Conservation (phyloP, 2,113 vertebrate species). For the Vidua macroura region DNA sequence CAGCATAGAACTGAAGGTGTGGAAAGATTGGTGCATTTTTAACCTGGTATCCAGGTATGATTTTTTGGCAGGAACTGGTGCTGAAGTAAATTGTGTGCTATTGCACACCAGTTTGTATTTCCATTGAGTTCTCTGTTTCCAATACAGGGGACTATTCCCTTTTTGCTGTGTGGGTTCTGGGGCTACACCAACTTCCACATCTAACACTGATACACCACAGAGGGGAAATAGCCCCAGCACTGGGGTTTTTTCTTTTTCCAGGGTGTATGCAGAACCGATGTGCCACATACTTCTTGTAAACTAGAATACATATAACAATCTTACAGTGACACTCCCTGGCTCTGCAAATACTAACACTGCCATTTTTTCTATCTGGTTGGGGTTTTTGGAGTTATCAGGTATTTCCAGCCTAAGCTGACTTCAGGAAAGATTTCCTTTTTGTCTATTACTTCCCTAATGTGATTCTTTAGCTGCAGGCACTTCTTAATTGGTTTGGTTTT, state of each 20-base stretch:
- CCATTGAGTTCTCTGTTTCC: background rate
- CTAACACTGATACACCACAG: background rate
- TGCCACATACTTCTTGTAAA: background rate
- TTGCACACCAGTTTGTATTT: background rate
- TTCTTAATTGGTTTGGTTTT: constrained; percentile 31
- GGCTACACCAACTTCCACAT: background rate
- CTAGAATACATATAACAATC: background rate
- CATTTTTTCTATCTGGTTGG: background rate
- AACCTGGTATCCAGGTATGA: background rate
- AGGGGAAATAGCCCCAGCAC: background rate
- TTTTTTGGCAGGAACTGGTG: background rate
- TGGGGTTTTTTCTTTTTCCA: background rate
- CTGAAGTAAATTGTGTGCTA: background rate
- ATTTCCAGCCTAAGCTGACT: background rate
- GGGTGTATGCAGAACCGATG: background rate
- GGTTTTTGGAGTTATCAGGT: background rate
- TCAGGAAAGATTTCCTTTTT: background rate
- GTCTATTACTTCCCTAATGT: background rate
- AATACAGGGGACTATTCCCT: background rate
- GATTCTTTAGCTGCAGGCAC: background rate
- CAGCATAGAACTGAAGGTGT: background rate
- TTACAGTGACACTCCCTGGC: background rate
- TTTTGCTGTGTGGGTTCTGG: background rate
- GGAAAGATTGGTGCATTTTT: background rate
- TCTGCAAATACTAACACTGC: background rate